Conservation (phyloP, 2,888 invertebrate genomes). For the Strigamia transsilvanica region DNA sequence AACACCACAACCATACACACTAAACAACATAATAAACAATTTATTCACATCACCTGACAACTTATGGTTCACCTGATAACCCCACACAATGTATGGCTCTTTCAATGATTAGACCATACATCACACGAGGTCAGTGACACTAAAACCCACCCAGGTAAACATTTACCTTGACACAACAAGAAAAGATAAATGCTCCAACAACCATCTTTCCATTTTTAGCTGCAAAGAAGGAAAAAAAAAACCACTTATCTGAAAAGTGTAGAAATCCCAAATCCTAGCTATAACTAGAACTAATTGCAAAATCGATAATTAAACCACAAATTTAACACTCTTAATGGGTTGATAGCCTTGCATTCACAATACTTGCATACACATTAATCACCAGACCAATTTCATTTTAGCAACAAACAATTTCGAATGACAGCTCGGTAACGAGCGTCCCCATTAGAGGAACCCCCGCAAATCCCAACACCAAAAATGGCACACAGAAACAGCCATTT, state of each 20-base stretch:
- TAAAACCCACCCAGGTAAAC: neutral
- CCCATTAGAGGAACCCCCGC: neutral
- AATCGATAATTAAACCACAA: conserved; percentile 10
- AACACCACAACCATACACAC: neutral
- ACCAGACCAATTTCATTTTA: neutral
- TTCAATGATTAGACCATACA: neutral
- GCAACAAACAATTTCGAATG: neutral
- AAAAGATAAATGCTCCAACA: neutral
- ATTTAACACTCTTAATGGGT: conserved; percentile 6
- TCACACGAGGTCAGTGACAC: neutral
- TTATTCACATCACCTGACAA: neutral
- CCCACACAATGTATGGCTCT: neutral
- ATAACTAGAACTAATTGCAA: conserved; percentile 15
- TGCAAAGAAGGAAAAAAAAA: neutral
- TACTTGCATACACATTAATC: neutral
- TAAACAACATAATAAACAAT: neutral
- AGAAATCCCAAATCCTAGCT: neutral
- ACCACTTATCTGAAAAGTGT: neutral
- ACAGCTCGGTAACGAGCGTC: neutral
- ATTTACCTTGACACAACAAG: neutral
- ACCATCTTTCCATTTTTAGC: too few species aligned
- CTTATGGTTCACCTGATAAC: neutral
- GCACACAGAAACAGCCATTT: neutral
- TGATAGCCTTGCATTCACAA: conserved; percentile 2
- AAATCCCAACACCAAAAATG: conserved; percentile 6